phyloP scores from a whole-genome alignment of 2,888 invertebrate species.

The Drosophila testacea region DNA sequence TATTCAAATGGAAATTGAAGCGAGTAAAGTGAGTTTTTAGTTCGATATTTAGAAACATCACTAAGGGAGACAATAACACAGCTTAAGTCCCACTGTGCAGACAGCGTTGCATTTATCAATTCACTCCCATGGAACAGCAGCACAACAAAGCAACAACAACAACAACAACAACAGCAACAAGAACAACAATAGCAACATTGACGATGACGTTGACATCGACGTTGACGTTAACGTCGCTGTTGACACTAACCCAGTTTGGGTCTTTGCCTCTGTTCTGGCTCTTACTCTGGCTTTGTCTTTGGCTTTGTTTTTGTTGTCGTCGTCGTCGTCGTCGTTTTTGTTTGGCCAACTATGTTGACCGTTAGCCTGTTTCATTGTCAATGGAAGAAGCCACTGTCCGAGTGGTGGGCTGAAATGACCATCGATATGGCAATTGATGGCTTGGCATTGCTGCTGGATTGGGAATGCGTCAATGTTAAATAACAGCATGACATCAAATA shows the following conservation, averaged over 20 bases:
- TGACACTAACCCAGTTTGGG: conserved; percentile 68
- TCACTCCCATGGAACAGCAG: conserved; percentile 24
- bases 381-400: conserved; percentile 41
- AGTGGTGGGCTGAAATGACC: conserved; percentile 36
- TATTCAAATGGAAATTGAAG: no score
- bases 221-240: conserved; percentile 24
- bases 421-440: conserved; percentile 48
- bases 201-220: conserved; percentile 11
- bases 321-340: conserved; percentile 1
- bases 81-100: conserved; percentile 23
- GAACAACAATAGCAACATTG: conserved; percentile 1
- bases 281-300: conserved; percentile 3
- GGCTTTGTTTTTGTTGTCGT: not conserved
- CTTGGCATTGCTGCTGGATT: conserved; percentile 55
- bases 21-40: no score
- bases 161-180: conserved; percentile 12
- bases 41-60: no score
- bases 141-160: conserved; percentile 19
- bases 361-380: conserved; percentile 48
- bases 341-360: conserved; percentile 38
- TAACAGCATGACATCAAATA: conserved; percentile 8
- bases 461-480: conserved; percentile 37
- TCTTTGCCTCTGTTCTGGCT: conserved; percentile 18
- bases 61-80: not conserved
- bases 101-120: conserved; percentile 42